phyloP scores from a whole-genome alignment of 2,797 vertebrate genomes.

The Falco columbarius region DNA sequence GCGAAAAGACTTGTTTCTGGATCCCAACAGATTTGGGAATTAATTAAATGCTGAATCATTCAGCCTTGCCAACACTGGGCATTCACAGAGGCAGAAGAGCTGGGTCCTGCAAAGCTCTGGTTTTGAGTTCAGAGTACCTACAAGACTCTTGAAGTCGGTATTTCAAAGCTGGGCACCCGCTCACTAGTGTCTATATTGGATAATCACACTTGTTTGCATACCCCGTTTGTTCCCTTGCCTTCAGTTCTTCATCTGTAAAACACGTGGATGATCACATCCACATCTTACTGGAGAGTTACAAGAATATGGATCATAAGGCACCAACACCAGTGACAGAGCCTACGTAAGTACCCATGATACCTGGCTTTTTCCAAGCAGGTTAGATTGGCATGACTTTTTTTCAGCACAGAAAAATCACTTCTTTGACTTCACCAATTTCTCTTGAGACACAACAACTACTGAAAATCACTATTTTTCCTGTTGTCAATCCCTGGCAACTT shows the following conservation, averaged over 20 bases:
- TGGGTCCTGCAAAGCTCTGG: neutral
- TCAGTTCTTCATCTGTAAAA: neutral
- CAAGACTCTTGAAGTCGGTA: neutral
- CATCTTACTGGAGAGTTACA: neutral
- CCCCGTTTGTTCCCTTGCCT: neutral
- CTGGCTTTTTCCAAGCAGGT: neutral
- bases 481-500: neutral
- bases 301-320: neutral
- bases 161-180: neutral
- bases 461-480: neutral
- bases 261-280: neutral
- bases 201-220: neutral
- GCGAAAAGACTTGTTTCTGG: neutral
- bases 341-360: neutral
- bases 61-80: neutral
- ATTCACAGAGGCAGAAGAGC: neutral
- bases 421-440: neutral
- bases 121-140: neutral
- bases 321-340: neutral
- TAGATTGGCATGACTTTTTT: neutral
- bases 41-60: neutral
- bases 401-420: neutral
- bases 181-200: fast-evolving
- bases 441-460: neutral
- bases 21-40: neutral